Evolutionary conservation across 2,797 vertebrate genomes (phyloP).

Genomic region (Cryptoprocta ferox): DNA sequence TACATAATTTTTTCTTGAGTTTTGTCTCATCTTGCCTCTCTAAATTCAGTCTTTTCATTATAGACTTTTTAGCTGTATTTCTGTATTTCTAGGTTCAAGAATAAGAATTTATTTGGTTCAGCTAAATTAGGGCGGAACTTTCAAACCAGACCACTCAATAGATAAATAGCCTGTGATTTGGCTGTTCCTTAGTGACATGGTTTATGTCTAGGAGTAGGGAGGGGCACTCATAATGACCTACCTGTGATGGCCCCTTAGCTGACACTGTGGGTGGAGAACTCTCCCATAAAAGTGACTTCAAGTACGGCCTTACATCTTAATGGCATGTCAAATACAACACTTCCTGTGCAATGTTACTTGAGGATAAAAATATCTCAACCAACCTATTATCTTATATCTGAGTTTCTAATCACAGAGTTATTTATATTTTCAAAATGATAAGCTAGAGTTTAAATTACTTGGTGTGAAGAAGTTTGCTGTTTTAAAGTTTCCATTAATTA

Average conservation of each 20-base stretch:
- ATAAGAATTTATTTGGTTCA: neutral
- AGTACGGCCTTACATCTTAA: neutral
- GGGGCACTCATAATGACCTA: neutral
- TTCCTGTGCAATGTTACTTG: neutral
- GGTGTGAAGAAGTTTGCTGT: neutral
- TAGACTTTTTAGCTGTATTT: neutral
- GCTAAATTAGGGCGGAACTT: neutral
- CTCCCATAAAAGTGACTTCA: neutral
- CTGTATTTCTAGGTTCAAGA: neutral
- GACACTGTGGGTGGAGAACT: neutral
- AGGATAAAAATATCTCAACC: neutral
- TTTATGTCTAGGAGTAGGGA: neutral
- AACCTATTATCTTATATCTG: neutral
- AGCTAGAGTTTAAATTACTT: neutral
- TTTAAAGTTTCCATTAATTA: neutral
- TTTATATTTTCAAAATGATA: slow-evolving; percentile 31
- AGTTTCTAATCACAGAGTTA: neutral
- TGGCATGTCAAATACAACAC: neutral
- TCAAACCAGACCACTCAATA: neutral
- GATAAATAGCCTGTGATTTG: neutral
- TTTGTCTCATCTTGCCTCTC: neutral
- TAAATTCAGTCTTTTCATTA: neutral
- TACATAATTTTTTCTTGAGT: neutral
- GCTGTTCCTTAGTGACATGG: neutral
- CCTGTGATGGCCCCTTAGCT: neutral